phyloP scores from a whole-genome alignment of 2,888 invertebrate species.

The Netelia virgata region DNA sequence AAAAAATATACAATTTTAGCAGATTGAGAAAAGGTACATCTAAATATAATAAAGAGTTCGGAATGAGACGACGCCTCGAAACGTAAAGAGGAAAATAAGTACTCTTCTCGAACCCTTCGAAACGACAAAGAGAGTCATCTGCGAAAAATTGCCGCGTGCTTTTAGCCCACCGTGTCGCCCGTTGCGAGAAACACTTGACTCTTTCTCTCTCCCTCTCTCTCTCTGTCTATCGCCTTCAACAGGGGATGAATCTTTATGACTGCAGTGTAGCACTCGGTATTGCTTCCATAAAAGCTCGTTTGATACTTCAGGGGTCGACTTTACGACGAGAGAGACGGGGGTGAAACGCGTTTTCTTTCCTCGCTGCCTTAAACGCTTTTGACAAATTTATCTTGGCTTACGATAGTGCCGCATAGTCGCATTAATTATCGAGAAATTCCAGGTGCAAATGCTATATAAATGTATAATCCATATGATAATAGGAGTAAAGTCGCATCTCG shows the following conservation, averaged over 20 bases:
- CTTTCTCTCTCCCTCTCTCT: constrained; percentile 22
- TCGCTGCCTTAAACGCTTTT: not conserved
- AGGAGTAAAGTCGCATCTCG: constrained; percentile 42
- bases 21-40: not conserved
- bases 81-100: constrained; percentile 71
- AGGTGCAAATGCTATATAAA: not conserved
- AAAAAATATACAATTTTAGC: not conserved
- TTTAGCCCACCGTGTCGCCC: constrained; percentile 32
- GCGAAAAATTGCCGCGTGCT: constrained; percentile 48
- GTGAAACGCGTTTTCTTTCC: not conserved
- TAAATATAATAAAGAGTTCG: too few relatives aligned
- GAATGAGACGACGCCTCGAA: constrained; percentile 68
- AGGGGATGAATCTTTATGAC: constrained; percentile 81
- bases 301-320: constrained; percentile 79
- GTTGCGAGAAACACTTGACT: constrained; percentile 74
- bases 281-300: constrained; percentile 76
- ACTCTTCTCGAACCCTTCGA: constrained; percentile 71
- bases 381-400: not conserved
- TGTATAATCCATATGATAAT: constrained; percentile 27
- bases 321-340: constrained; percentile 62
- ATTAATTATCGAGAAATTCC: constrained; percentile 27
- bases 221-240: constrained; percentile 53
- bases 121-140: constrained; percentile 56
- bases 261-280: constrained; percentile 61
- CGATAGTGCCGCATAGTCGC: not conserved